Conservation (phyloP, 2,797 vertebrate species). For the Tachyglossus aculeatus region DNA sequence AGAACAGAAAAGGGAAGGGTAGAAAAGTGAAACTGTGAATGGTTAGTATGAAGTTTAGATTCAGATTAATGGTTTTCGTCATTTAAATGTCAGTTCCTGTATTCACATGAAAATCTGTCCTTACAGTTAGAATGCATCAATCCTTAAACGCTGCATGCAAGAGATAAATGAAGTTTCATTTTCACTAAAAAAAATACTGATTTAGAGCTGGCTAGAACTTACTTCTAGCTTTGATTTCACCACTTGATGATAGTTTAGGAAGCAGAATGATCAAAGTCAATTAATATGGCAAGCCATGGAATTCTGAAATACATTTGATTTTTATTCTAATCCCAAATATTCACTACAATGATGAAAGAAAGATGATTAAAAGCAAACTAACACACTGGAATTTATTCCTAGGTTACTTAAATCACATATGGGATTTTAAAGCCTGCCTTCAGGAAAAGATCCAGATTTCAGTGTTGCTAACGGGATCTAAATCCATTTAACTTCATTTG, state of each 20-base stretch:
- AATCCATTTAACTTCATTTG: constrained; percentile 14
- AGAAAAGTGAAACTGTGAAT: constrained; percentile 46
- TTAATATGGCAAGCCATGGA: constrained; percentile 53
- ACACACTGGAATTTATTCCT: neutral
- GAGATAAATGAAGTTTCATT: constrained; percentile 48
- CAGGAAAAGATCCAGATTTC: constrained; percentile 5
- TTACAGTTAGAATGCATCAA: constrained; percentile 39
- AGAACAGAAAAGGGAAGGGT: constrained; percentile 32
- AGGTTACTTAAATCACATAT: constrained; percentile 17
- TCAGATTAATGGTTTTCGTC: constrained; percentile 68
- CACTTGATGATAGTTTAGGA: constrained; percentile 40
- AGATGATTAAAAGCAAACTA: neutral
- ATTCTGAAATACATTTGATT: constrained; percentile 46
- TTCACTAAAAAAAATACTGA: constrained; percentile 47
- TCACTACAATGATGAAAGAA: constrained; percentile 6
- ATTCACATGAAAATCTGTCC: constrained; percentile 62
- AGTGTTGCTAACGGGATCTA: neutral
- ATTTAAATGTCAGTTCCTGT: constrained; percentile 46
- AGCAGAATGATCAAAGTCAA: constrained; percentile 53
- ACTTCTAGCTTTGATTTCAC: constrained; percentile 49
- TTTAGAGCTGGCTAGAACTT: constrained; percentile 47
- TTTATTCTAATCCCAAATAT: constrained; percentile 8
- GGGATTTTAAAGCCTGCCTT: neutral
- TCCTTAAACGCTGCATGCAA: constrained; percentile 40
- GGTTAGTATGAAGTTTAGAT: constrained; percentile 63